phyloP scores from a whole-genome alignment of 1,140 invertebrate genomes.

The Drosophila seguyi region DNA sequence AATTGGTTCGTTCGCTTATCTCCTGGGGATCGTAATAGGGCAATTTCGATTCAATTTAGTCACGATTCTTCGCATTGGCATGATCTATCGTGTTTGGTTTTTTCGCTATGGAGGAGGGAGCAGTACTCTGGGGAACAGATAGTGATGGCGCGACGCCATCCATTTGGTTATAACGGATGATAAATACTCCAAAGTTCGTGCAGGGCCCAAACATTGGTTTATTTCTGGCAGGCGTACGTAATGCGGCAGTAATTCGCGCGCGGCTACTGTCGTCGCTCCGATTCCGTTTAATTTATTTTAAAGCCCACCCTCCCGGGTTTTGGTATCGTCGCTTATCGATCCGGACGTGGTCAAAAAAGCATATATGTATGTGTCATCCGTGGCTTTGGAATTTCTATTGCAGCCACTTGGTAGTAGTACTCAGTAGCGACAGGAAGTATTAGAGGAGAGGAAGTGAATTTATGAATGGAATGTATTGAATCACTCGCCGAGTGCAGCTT shows the following conservation, averaged over 20 bases:
- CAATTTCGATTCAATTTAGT: constrained; percentile 70
- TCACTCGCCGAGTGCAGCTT: constrained; percentile 47
- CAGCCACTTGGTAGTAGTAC: constrained; percentile 24
- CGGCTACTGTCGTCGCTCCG: constrained; percentile 5
- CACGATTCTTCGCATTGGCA: constrained; percentile 42
- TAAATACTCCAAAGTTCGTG: constrained; percentile 71
- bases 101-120: neutral
- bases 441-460: constrained; percentile 53
- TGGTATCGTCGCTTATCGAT: constrained; percentile 42
- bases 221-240: constrained; percentile 64
- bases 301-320: constrained; percentile 32
- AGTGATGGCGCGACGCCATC: constrained; percentile 42
- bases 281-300: constrained; percentile 52
- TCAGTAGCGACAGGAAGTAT: constrained; percentile 52
- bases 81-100: constrained; percentile 52
- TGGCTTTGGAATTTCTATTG: constrained; percentile 66
- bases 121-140: constrained; percentile 17
- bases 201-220: constrained; percentile 21
- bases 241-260: constrained; percentile 41
- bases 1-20: constrained; percentile 39
- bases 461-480: constrained; percentile 61
- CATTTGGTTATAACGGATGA: constrained; percentile 43
- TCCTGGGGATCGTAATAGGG: constrained; percentile 54
- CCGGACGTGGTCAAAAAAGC: constrained; percentile 23
- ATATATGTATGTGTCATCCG: constrained; percentile 60